Evolutionary conservation across 2,888 invertebrate species (phyloP), one percentile per base, ranked within the genome.

Genomic region (Ethmia dodecea): DNA sequence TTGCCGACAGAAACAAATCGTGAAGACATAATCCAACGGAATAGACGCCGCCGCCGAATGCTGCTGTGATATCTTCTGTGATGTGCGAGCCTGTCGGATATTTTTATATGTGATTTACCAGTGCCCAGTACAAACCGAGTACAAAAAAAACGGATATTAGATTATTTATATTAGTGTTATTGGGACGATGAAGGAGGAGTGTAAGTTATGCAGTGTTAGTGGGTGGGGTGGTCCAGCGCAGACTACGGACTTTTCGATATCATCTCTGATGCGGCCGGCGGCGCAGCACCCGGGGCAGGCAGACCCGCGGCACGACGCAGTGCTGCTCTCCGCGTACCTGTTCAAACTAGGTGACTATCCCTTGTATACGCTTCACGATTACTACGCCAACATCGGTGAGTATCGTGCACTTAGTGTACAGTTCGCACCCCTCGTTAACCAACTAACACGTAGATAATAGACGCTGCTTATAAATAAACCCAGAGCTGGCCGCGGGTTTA

Each of bases 121-220:
- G 79, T 80, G 80, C 78, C 81, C 75, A 77, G 86, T 86, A 86
- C 86, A 84, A 81, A 83, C 83, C 84, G 81, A 86, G 86, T 86
- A 86, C 86, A 81, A 83, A 78, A 84, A 83, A 84, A 83, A 74
- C 77, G 81, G 80, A 77, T 35, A 36, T 38, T 33, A 76, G 64
- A 64, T 45, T 64, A 58, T 69, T 63, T 69, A 61, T 58, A 58
- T 58, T 72, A 70, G 66, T 67, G 69, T 69, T 64, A 67, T 54
- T 60, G 57, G 47, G 61, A 70, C 53, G 37, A 87, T 87, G 87
- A 86, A 86, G 68, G 84, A 87, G 60, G 86, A 86, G 70, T 87
- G 86, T 54, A 83, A 81, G 50, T 62, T 80, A 74, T 86, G 86
- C 60, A 80, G 77, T 75, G 76, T 72, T 38, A 72, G 79, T 60